Evolutionary conservation across 1,140 invertebrate species (phyloP).

Genomic region (Lepidurus packardi): DNA sequence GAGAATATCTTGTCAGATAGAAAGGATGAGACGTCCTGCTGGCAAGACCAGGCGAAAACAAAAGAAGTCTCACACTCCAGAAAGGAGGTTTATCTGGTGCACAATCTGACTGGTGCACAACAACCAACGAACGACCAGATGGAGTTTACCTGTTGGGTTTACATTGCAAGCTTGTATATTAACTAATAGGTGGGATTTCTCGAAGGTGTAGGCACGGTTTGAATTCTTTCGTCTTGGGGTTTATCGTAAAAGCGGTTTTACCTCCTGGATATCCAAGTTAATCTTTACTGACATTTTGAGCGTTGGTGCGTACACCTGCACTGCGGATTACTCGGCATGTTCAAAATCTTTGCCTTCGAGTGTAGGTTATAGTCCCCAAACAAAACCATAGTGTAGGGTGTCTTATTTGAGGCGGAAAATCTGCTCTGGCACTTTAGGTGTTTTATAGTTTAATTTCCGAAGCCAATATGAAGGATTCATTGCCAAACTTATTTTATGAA

Average conservation of each 20-base stretch:
- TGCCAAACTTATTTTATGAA: no score
- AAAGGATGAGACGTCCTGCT: neutral
- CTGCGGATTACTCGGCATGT: neutral
- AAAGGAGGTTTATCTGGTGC: neutral
- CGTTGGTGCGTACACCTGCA: neutral
- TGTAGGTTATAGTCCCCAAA: neutral
- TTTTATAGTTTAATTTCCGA: no score
- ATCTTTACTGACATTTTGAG: neutral
- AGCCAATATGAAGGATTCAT: no score
- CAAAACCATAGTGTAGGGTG: neutral
- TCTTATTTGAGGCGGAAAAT: no score
- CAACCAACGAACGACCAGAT: neutral
- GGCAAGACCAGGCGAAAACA: neutral
- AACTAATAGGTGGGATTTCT: neutral
- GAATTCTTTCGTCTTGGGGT: neutral
- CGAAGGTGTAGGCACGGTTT: neutral
- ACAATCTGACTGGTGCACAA: neutral
- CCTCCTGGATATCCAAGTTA: no score
- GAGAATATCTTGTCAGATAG: neutral
- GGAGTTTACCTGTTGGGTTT: neutral
- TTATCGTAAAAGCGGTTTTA: neutral
- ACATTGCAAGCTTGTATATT: neutral
- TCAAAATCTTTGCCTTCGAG: neutral
- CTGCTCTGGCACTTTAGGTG: no score
- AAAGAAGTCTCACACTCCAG: neutral